Percentiles rank a stretch among this genome's conserved stretches.
Evolutionary conservation across 2,888 invertebrate species (phyloP).

Genomic region (Heliconius hortense): DNA sequence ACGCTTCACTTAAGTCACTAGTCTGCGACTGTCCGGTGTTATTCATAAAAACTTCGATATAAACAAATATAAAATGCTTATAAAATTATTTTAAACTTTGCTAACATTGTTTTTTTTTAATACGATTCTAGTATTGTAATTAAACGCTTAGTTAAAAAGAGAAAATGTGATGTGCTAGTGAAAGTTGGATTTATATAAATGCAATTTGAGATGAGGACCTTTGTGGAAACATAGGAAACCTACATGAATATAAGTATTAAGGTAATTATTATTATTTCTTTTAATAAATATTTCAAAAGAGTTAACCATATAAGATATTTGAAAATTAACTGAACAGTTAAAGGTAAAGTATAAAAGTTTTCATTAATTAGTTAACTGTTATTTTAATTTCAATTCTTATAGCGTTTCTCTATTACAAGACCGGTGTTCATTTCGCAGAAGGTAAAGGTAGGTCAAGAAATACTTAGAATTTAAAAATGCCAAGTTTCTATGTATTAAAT

Average conservation of each 20-base stretch:
- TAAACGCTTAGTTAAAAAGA: conserved; percentile 21
- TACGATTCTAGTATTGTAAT: not conserved
- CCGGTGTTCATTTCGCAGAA: conserved; percentile 32
- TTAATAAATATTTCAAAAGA: not conserved
- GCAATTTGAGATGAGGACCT: conserved; percentile 71
- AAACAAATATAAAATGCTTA: conserved; percentile 29
- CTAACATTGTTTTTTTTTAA: conserved; percentile 22
- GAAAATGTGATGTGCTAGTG: conserved; percentile 59
- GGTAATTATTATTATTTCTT: conserved; percentile 52
- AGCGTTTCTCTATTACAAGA: conserved; percentile 27
- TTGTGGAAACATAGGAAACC: conserved; percentile 65
- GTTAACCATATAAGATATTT: not conserved
- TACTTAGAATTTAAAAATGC: conserved; percentile 19
- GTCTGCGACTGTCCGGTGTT: not conserved
- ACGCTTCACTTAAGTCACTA: not conserved
- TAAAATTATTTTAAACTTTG: conserved; percentile 8
- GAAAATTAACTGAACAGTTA: not conserved
- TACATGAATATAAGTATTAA: conserved; percentile 71
- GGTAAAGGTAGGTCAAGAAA: conserved; percentile 27
- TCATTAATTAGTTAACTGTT: conserved; percentile 20
- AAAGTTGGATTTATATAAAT: conserved; percentile 69
- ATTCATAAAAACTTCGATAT: conserved; percentile 21
- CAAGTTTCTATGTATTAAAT: not conserved
- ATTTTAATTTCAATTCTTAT: conserved; percentile 24
- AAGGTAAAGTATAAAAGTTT: not conserved